A percentile compares a stretch with the other conserved stretches of the same genome.
Evolutionary conservation across 2,888 invertebrate genomes (phyloP).

Genomic region (Brachynemurus nebulosus): DNA sequence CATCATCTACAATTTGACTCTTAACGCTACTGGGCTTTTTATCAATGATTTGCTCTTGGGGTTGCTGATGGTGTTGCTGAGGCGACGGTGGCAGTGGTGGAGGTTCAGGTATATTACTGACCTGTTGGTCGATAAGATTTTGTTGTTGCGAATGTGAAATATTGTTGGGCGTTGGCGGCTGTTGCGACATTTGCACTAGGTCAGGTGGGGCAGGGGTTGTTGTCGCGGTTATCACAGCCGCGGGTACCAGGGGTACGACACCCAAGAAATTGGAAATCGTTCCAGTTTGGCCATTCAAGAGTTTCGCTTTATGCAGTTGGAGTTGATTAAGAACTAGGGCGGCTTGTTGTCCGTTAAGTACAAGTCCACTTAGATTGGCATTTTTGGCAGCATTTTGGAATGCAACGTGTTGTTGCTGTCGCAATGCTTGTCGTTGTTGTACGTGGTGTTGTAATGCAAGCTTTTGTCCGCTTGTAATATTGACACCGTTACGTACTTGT

Average conservation of each 20-base stretch:
- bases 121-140: not conserved
- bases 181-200: slow-evolving; percentile 13
- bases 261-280: slow-evolving; percentile 46
- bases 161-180: slow-evolving; percentile 22
- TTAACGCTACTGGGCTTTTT: slow-evolving; percentile 39
- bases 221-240: slow-evolving; percentile 29
- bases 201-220: slow-evolving; percentile 25
- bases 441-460: slow-evolving; percentile 25
- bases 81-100: slow-evolving; percentile 18
- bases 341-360: slow-evolving; percentile 47
- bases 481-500: slow-evolving; percentile 32
- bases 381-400: slow-evolving; percentile 47
- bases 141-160: slow-evolving; percentile 14
- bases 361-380: slow-evolving; percentile 36
- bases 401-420: slow-evolving; percentile 45
- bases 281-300: slow-evolving; percentile 36
- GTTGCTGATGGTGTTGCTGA: slow-evolving; percentile 44
- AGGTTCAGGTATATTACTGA: not conserved
- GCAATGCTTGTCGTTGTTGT: slow-evolving; percentile 21
- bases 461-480: slow-evolving; percentile 27
- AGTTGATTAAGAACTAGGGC: slow-evolving; percentile 37
- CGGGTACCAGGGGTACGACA: slow-evolving; percentile 25
- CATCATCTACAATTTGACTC: slow-evolving; percentile 80
- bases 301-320: slow-evolving; percentile 34
- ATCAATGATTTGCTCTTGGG: slow-evolving; percentile 59